Base-by-base conservation (phyloP, 2,888 invertebrate species). In the Empis stercorea region DNA sequence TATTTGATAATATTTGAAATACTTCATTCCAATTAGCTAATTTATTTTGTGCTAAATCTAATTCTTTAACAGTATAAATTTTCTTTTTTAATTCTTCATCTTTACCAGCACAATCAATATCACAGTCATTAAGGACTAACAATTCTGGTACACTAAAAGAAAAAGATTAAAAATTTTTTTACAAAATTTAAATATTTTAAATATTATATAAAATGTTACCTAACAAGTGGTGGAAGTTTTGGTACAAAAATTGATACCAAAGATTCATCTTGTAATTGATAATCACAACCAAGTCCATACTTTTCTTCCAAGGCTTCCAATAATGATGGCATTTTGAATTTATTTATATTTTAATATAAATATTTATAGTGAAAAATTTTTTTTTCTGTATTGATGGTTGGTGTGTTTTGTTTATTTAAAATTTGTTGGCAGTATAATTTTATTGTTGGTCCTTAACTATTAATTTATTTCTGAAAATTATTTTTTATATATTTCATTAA, bases 41-140 rank as follows among this genome's bases (percentile, higher is more conserved):
- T 64, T 86, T 84, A 69, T 96, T 96, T 65, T 93, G 88, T 37
- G 94, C 92, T 57, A 96, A 75, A 67, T 96, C 95, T 56, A 95
- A 75, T 68, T 95, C 95, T 57, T 87, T 84, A n/a, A 95, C 93
- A 57, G 85, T 82, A 45, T 84, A 81, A 65, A 89, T 92, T 65
- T 87, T 87, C 56, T 82, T 84, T 36, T 83, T 80, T 47, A 92
- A 74, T 51, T 79, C 81, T 52, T 81, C 78, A 45, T 84, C 81
- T 63, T 86, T 85, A 20, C 94, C 94, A 39, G 92, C 91, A 61
- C 84, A 81, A 62, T 88, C 84, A 54, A 94, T 93, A 66, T 87
- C 87, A 71, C 91, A 91, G 71, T 89, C 87, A 60, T 92, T 92
- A 47, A 94, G 77, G 55, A 92, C 88, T 59, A 94, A 73, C 48